Percentiles rank a stretch among this genome's conserved stretches.
Conservation (phyloP, 2,797 vertebrate species). For the Paguma larvata region DNA sequence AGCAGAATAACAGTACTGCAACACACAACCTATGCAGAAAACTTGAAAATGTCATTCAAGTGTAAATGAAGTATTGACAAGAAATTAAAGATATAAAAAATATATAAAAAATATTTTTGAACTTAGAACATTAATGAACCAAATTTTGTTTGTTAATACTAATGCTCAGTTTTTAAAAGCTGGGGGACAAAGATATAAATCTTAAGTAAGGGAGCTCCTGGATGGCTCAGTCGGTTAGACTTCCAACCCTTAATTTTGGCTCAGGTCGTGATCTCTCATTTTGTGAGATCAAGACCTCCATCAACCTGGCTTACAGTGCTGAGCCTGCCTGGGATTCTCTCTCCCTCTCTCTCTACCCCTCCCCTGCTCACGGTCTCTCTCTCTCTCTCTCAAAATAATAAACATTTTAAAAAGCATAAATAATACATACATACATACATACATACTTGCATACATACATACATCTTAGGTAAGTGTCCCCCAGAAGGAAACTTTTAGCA, state of each 20-base stretch:
- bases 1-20: background rate
- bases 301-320: too few species aligned
- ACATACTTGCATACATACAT: too few species aligned
- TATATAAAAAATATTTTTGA: background rate
- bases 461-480: background rate
- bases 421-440: too few species aligned
- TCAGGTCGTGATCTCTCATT: too few species aligned
- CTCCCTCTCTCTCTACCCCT: too few species aligned
- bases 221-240: too few species aligned
- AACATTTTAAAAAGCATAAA: too few species aligned
- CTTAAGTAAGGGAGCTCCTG: background rate
- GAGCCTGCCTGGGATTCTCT: too few species aligned
- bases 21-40: background rate
- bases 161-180: background rate
- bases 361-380: too few species aligned
- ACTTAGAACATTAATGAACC: background rate
- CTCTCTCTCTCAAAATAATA: too few species aligned
- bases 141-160: background rate
- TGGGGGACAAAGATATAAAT: background rate
- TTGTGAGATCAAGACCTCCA: accelerated
- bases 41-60: background rate
- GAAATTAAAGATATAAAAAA: background rate
- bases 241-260: too few species aligned
- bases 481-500: background rate
- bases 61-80: background rate